A percentile compares a stretch with the other conserved stretches of the same genome.
Conservation (phyloP, 2,797 vertebrate genomes). For the Ctenosaura bakeri region DNA sequence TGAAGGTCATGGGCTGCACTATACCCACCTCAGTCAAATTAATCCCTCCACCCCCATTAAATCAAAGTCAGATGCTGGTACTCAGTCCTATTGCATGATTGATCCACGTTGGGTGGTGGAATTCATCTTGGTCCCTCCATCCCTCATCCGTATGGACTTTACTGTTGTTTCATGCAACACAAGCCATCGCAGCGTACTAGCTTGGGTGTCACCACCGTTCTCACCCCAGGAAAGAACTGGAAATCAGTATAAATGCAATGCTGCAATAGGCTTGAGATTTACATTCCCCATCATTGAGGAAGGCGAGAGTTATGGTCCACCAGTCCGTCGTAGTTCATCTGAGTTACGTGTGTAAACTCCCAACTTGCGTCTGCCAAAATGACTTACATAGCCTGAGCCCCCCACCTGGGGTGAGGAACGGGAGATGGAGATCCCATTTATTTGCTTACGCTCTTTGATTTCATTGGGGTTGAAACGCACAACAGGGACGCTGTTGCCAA, state of each 20-base stretch:
- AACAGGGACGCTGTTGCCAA: rapidly evolving
- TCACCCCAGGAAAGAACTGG: background rate
- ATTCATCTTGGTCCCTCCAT: too few species aligned
- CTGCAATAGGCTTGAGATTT: background rate
- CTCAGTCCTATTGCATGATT: too few species aligned
- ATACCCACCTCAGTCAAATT: too few species aligned
- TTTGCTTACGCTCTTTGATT: background rate
- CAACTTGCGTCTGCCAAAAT: background rate
- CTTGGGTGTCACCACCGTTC: rapidly evolving
- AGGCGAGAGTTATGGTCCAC: background rate
- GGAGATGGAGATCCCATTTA: rapidly evolving
- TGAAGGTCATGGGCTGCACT: too few species aligned
- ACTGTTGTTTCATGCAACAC: too few species aligned
- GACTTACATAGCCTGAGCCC: background rate
- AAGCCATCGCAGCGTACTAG: too few species aligned
- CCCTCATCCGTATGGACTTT: too few species aligned
- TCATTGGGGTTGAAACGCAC: too few species aligned
- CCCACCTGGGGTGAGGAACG: rapidly evolving
- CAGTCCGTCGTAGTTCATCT: background rate
- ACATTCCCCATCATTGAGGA: rapidly evolving
- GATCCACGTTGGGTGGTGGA: too few species aligned
- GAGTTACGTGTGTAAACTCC: rapidly evolving
- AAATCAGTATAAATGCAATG: background rate
- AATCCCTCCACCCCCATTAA: too few species aligned
- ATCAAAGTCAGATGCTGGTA: too few species aligned